These are phyloP conservation scores for Botia almorhae DNA, from an alignment of 2,797 vertebrate genomes.

Conservation along the genomic window DNA sequence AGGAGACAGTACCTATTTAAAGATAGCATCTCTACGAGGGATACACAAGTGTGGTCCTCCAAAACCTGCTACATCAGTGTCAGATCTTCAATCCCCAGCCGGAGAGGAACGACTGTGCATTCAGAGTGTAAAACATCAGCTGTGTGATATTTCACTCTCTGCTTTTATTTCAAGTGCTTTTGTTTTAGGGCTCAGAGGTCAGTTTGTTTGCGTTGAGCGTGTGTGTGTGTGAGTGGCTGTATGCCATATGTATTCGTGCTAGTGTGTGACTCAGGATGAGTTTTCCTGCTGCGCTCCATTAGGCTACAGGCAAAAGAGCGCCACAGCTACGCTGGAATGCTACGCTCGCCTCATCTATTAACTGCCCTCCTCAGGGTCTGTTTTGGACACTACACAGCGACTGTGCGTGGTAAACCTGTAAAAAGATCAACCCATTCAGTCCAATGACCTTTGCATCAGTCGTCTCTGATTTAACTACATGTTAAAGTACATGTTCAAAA, in stretches of 20 bases:
- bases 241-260: constrained; percentile 23
- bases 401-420: background rate
- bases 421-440: background rate
- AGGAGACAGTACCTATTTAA: constrained; percentile 67
- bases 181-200: constrained; percentile 30
- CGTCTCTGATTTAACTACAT: no score
- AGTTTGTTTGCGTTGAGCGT: constrained; percentile 13
- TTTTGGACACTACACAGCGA: background rate
- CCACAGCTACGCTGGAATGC: background rate
- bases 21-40: constrained; percentile 69
- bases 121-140: background rate
- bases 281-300: constrained; percentile 29
- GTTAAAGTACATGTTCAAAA: no score
- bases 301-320: constrained; percentile 4
- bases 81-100: constrained; percentile 18
- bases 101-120: constrained; percentile 2
- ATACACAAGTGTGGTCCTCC: constrained; percentile 65
- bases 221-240: background rate
- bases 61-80: constrained; percentile 41
- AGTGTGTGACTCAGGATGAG: background rate
- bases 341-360: constrained; percentile 11
- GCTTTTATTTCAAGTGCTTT: constrained; percentile 17
- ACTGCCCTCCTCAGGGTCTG: background rate
- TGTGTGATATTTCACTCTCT: constrained; percentile 25
- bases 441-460: background rate